Evolutionary conservation across 2,888 invertebrate species (phyloP).

Genomic region (Drosophila fungiperda): DNA sequence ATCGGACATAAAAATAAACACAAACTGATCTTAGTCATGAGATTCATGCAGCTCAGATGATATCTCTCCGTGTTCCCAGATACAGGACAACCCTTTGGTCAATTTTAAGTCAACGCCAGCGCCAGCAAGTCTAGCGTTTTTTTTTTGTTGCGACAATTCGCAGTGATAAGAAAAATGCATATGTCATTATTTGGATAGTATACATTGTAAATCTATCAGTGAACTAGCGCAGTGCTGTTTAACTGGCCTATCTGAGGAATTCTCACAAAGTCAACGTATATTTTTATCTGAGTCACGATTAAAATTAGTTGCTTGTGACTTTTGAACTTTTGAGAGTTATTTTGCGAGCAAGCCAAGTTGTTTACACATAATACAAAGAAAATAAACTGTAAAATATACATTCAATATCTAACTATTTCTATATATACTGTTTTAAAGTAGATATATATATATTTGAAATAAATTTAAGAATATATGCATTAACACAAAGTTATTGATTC

Average conservation of each 20-base stretch:
- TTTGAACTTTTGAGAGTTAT: background rate
- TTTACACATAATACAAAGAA: background rate
- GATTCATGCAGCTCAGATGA: constrained; percentile 28
- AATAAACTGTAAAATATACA: background rate
- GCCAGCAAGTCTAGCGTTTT: constrained; percentile 41
- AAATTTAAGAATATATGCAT: background rate
- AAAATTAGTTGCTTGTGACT: constrained; percentile 31
- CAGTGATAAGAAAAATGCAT: constrained; percentile 2
- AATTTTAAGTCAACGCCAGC: constrained; percentile 14
- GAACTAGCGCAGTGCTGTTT: constrained; percentile 20
- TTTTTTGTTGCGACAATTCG: constrained; percentile 1
- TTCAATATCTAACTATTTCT: background rate
- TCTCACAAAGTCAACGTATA: constrained; percentile 21
- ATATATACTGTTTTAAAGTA: background rate
- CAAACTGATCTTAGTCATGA: constrained; percentile 31
- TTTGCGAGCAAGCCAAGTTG: background rate
- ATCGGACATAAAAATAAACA: constrained; percentile 19
- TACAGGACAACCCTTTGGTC: background rate
- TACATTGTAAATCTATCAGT: constrained; percentile 46
- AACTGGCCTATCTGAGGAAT: constrained; percentile 47
- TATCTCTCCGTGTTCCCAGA: background rate
- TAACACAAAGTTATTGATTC: background rate
- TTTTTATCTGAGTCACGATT: constrained; percentile 25
- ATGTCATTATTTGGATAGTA: background rate
- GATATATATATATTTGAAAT: background rate